phyloP scores from a whole-genome alignment of 2,888 invertebrate genomes.

The Keiferia lycopersicella region DNA sequence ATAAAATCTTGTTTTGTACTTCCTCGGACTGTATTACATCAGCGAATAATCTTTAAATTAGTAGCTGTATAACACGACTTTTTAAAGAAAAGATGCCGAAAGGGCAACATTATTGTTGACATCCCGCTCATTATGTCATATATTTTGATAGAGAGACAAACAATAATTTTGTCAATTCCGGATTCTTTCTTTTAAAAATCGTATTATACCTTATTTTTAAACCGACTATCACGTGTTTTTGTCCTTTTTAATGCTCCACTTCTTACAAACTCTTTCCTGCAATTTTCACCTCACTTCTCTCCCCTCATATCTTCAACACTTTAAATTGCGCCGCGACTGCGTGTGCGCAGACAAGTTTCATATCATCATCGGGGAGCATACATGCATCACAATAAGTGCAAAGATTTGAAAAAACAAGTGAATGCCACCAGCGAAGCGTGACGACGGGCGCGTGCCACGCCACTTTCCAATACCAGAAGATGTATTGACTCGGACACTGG shows the following conservation, averaged over 20 bases:
- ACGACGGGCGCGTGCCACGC: conserved; percentile 51
- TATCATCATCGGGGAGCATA: conserved; percentile 39
- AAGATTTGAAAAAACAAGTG: conserved; percentile 32
- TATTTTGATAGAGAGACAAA: no score
- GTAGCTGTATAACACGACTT: no score
- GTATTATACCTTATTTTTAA: no score
- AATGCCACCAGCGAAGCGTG: conserved; percentile 65
- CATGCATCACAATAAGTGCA: conserved; percentile 52
- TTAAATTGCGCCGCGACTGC: background rate
- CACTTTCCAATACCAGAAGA: conserved; percentile 67
- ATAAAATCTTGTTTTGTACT: no score
- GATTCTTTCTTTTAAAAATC: no score
- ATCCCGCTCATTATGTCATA: no score
- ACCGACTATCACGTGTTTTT: background rate
- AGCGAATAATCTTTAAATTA: no score
- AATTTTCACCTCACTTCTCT: conserved; percentile 7
- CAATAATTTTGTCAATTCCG: no score
- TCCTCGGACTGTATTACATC: no score
- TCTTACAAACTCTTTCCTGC: background rate
- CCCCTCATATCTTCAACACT: background rate
- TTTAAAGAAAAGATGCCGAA: no score
- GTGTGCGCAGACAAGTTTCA: conserved; percentile 45
- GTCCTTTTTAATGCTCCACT: background rate
- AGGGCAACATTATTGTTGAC: no score
- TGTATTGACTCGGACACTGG: conserved; percentile 30